phyloP scores from a whole-genome alignment of 2,113 vertebrate species.

The Gila orcuttii region DNA sequence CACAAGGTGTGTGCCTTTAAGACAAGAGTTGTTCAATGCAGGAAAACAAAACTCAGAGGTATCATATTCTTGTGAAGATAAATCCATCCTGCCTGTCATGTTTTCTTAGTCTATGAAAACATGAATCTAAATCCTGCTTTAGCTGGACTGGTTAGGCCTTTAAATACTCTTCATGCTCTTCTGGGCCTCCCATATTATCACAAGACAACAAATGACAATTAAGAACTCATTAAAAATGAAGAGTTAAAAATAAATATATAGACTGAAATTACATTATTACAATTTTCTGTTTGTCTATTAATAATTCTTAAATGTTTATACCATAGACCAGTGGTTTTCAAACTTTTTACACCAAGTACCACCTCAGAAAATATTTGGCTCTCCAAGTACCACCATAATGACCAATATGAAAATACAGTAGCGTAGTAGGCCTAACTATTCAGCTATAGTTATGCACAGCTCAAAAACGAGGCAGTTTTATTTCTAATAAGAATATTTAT shows the following conservation, averaged over 20 bases:
- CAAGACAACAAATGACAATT: not conserved
- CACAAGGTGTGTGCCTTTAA: constrained; percentile 57
- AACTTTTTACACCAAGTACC: no score
- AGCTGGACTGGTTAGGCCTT: not conserved
- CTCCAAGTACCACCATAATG: no score
- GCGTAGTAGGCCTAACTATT: no score
- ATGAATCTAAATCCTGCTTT: not conserved
- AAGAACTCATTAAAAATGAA: constrained; percentile 2
- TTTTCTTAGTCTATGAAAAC: not conserved
- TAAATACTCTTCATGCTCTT: not conserved
- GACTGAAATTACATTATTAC: no score
- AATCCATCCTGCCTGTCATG: constrained; percentile 30
- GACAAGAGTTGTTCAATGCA: constrained; percentile 67
- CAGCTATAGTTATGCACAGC: no score
- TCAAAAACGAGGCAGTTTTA: no score
- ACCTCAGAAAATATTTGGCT: no score
- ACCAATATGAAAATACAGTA: no score
- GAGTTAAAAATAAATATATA: not conserved
- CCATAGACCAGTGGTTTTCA: no score
- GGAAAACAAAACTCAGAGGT: constrained; percentile 62
- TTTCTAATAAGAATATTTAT: no score
- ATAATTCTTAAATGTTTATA: no score
- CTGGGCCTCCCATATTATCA: not conserved
- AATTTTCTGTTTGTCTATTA: no score
- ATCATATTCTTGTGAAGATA: constrained; percentile 21